A percentile compares a stretch with the other conserved stretches of the same genome.
Evolutionary conservation across 2,888 invertebrate species (phyloP).

Genomic region (Parnassius orleans): DNA sequence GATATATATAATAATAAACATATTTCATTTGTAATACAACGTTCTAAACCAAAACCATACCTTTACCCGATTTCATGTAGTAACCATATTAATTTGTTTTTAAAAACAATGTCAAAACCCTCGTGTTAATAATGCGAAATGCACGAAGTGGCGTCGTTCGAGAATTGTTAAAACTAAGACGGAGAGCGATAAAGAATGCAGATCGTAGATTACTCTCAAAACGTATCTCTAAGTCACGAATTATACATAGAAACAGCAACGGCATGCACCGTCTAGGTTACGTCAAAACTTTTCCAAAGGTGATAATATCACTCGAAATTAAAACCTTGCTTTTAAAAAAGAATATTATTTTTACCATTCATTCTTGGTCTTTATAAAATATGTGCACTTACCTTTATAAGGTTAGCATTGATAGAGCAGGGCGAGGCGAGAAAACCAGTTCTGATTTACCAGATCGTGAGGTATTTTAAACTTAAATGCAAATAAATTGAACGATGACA

Average conservation of each 20-base stretch:
- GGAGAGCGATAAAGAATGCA: slow-evolving; percentile 16
- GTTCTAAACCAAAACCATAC: neutral
- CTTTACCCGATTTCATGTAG: neutral
- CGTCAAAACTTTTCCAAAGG: slow-evolving; percentile 8
- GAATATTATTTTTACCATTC: slow-evolving; percentile 26
- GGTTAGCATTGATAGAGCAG: slow-evolving; percentile 44
- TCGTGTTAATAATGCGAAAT: neutral
- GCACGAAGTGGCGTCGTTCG: slow-evolving; percentile 9
- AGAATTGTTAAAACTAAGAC: slow-evolving; percentile 10
- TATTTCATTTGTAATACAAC: too few relatives aligned
- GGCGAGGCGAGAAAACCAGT: slow-evolving; percentile 67
- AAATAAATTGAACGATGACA: slow-evolving; percentile 69
- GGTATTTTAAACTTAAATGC: slow-evolving; percentile 72
- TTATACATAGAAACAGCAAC: slow-evolving; percentile 14
- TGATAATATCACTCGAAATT: slow-evolving; percentile 1
- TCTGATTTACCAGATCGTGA: slow-evolving; percentile 75
- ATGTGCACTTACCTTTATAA: slow-evolving; percentile 37
- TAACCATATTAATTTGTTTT: neutral
- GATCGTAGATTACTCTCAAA: slow-evolving; percentile 21
- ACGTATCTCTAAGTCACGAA: slow-evolving; percentile 22
- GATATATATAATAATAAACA: too few relatives aligned
- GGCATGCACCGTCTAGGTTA: slow-evolving; percentile 17
- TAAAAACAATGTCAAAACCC: neutral
- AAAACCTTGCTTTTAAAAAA: slow-evolving; percentile 1
- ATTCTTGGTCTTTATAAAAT: slow-evolving; percentile 50